These are phyloP conservation scores for Chelidonichthys spinosus DNA, from an alignment of 2,797 vertebrate species.

Conservation along the genomic window DNA sequence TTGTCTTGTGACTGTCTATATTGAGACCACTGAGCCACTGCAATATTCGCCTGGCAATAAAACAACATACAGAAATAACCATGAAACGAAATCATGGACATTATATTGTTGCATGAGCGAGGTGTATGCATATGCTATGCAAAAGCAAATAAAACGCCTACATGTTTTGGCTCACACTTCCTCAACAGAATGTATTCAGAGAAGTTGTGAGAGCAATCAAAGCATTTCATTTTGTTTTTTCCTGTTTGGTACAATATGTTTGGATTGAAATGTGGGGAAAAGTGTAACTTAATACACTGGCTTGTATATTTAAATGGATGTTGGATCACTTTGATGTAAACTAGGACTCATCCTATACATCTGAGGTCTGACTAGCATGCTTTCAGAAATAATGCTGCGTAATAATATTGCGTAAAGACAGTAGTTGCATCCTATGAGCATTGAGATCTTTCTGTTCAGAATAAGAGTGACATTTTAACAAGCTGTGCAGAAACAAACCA, in stretches of 20 bases:
- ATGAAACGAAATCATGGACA: slow-evolving; percentile 15
- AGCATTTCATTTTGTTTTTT: background rate
- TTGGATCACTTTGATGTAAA: background rate
- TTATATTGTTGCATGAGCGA: slow-evolving; percentile 7
- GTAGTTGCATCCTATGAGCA: no score
- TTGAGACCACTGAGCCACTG: slow-evolving; percentile 2
- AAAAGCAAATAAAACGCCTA: slow-evolving; percentile 50
- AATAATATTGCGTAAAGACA: background rate
- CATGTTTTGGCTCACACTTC: slow-evolving; percentile 39
- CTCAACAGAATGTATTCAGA: slow-evolving; percentile 34
- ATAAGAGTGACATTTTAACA: background rate
- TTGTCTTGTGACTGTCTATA: slow-evolving; percentile 12
- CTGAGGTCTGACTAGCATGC: no score
- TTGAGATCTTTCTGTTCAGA: no score
- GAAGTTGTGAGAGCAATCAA: slow-evolving; percentile 27
- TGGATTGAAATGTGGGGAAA: background rate
- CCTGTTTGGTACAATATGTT: background rate
- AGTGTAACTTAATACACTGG: background rate
- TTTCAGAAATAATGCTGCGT: background rate
- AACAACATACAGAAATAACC: slow-evolving; percentile 15
- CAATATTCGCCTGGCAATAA: background rate
- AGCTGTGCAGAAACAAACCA: background rate
- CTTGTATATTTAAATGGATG: background rate
- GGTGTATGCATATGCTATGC: slow-evolving; percentile 44
- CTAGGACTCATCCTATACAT: no score